Conservation (phyloP, 2,113 vertebrate genomes). For the Ornithorhynchus anatinus region DNA sequence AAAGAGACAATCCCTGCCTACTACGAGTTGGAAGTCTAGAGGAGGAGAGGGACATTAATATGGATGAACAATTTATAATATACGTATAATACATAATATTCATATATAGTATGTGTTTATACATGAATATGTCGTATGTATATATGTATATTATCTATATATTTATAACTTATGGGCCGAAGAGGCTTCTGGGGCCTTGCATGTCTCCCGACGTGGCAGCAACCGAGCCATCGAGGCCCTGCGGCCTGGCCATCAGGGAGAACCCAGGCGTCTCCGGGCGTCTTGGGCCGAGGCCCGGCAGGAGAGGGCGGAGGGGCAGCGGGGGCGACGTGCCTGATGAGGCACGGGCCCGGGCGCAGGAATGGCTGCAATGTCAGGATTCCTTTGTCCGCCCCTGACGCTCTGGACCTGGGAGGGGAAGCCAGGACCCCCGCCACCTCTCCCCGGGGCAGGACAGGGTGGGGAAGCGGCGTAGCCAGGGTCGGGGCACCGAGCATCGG, state of each 20-base stretch:
- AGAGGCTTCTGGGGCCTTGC: not conserved
- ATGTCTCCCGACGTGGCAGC: not conserved
- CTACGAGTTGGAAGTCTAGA: no score
- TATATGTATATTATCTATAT: no score
- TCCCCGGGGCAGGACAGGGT: conserved; percentile 8
- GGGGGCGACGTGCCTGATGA: no score
- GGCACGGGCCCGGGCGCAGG: not conserved
- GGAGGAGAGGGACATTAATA: no score
- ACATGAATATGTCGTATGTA: no score
- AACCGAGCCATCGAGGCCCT: not conserved
- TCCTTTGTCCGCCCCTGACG: no score
- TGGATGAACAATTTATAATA: no score
- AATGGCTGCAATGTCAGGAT: not conserved
- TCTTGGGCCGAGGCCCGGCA: not conserved
- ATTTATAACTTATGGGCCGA: no score
- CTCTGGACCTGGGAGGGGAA: conserved; percentile 14
- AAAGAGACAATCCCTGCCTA: no score
- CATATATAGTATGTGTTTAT: no score
- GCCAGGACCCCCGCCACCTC: conserved; percentile 12
- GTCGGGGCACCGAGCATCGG: conserved; percentile 32
- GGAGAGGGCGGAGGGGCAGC: no score
- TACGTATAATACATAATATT: no score
- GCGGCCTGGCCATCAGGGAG: not conserved
- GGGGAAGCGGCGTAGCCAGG: conserved; percentile 28
- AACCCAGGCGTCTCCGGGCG: not conserved